phyloP scores from a whole-genome alignment of 2,797 vertebrate genomes.

The Smutsia temminckii region DNA sequence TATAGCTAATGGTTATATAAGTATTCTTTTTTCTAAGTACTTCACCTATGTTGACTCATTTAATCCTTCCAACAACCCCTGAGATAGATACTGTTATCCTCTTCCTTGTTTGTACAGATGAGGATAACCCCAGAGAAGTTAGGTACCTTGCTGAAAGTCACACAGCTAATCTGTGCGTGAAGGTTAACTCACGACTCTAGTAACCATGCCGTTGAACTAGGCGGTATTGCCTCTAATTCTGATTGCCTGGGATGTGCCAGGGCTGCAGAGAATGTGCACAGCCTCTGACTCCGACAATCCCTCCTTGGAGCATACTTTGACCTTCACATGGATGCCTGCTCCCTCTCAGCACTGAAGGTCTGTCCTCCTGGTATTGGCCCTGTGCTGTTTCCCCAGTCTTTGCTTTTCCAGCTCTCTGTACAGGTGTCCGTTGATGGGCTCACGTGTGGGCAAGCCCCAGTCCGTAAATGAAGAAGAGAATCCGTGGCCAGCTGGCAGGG shows the following conservation, averaged over 20 bases:
- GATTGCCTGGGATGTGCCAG: background rate
- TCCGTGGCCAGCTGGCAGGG: background rate
- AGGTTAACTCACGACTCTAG: background rate
- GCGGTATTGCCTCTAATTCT: background rate
- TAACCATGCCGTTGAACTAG: background rate
- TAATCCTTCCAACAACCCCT: background rate
- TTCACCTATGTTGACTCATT: background rate
- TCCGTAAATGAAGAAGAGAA: background rate
- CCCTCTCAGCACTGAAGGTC: rapidly evolving
- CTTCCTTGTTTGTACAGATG: background rate
- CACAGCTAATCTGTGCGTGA: background rate
- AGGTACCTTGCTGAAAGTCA: background rate
- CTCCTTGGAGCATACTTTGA: background rate
- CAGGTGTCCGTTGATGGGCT: background rate
- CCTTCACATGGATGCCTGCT: background rate
- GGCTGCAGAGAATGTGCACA: background rate
- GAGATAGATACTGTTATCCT: background rate
- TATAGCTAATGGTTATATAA: slow-evolving; percentile 61
- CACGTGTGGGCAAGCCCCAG: background rate
- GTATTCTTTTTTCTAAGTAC: background rate
- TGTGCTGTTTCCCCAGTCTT: background rate
- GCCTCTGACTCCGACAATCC: background rate
- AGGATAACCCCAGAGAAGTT: background rate
- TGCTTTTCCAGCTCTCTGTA: background rate
- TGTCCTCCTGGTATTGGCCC: no score